These are phyloP conservation scores for Cyprinodon tularosa DNA, from an alignment of 2,113 vertebrate genomes.

Conservation along the genomic window DNA sequence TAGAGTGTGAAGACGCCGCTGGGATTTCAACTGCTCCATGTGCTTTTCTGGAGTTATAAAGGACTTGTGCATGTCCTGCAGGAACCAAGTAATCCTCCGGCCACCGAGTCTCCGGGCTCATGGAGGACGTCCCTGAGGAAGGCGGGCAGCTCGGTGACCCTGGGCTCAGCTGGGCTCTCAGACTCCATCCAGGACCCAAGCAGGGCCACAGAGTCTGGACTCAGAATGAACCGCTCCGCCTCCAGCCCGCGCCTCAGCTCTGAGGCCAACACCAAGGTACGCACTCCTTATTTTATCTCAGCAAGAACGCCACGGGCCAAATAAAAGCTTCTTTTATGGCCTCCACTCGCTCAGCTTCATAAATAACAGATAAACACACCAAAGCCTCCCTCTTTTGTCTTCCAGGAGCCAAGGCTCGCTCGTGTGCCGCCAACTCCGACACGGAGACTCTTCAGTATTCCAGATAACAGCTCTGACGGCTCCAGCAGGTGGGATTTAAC, in stretches of 20 bases:
- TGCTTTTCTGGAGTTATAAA: neutral
- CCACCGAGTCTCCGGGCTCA: slow-evolving; percentile 75
- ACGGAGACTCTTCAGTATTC: slow-evolving; percentile 79
- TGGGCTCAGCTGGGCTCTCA: slow-evolving; percentile 71
- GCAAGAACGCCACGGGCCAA: neutral
- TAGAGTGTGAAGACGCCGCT: slow-evolving; percentile 14
- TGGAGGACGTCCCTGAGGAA: slow-evolving; percentile 84
- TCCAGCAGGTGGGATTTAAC: slow-evolving; percentile 73
- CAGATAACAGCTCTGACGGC: slow-evolving; percentile 76
- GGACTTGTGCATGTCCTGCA: slow-evolving; percentile 25
- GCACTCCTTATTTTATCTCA: slow-evolving; percentile 1
- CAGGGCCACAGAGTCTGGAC: slow-evolving; percentile 52
- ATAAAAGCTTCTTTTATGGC: slow-evolving; percentile 36
- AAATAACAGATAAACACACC: slow-evolving; percentile 19
- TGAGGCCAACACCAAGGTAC: slow-evolving; percentile 78
- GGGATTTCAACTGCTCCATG: neutral
- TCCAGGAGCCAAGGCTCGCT: slow-evolving; percentile 80
- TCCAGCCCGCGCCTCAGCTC: slow-evolving; percentile 83
- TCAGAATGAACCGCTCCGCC: slow-evolving; percentile 80
- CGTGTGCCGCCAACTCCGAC: slow-evolving; percentile 80
- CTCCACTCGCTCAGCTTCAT: slow-evolving; percentile 2
- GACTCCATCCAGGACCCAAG: slow-evolving; percentile 69
- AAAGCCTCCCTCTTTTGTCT: neutral
- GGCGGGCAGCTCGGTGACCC: slow-evolving; percentile 79
- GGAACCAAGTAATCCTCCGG: slow-evolving; percentile 65